Conservation (phyloP, 1,140 invertebrate genomes). For the Ceratosolen fusciceps region DNA sequence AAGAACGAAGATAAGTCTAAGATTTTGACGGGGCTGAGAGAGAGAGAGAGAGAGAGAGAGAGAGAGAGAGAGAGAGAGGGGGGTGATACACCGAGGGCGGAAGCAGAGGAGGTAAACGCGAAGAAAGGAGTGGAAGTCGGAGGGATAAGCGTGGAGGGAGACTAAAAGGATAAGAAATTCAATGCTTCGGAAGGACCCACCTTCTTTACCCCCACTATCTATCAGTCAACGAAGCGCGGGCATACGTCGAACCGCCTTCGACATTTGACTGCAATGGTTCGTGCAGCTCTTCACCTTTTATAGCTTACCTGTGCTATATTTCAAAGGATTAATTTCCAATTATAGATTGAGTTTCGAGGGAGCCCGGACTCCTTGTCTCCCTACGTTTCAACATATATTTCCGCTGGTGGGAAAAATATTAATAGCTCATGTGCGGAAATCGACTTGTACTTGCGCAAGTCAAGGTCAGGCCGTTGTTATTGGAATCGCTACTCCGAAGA, state of each 20-base stretch:
- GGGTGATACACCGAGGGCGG: slow-evolving; percentile 36
- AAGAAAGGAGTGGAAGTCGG: slow-evolving; percentile 45
- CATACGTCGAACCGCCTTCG: slow-evolving; percentile 23
- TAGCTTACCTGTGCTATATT: too few species aligned
- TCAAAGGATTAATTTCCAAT: too few species aligned
- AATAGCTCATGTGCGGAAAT: background rate
- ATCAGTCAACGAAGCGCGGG: slow-evolving; percentile 41
- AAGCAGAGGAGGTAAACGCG: slow-evolving; percentile 14
- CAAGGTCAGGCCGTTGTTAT: background rate
- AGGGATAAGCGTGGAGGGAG: slow-evolving; percentile 36
- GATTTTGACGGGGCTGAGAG: background rate
- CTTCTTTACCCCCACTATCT: slow-evolving; percentile 56
- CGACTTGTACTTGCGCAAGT: background rate
- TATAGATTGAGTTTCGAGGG: too few species aligned
- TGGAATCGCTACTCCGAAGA: background rate
- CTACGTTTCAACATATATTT: too few species aligned
- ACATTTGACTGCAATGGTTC: slow-evolving; percentile 37
- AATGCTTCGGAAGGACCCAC: slow-evolving; percentile 50
- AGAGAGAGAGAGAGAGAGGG: background rate
- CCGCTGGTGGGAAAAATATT: background rate
- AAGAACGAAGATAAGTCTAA: background rate
- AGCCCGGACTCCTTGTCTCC: too few species aligned
- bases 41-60: background rate
- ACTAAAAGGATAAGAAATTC: slow-evolving; percentile 55
- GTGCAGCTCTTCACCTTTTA: background rate